phyloP scores from a whole-genome alignment of 35 echinoderm and acorn worm species.

The Eucidaris tribuloides region DNA sequence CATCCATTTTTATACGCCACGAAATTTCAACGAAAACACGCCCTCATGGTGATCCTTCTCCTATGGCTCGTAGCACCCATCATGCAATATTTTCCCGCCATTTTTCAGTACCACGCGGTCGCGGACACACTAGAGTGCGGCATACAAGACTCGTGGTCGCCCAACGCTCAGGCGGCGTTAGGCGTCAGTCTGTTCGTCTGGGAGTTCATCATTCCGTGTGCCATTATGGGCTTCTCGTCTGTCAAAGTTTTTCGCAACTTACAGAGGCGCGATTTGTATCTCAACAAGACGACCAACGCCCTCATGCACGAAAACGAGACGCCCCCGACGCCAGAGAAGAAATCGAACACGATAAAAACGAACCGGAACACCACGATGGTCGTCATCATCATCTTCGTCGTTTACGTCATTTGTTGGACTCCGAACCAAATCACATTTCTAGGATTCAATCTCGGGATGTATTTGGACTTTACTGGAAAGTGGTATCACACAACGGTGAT shows the following conservation, averaged over 20 bases:
- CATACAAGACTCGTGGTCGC: background rate
- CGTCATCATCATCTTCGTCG: conserved; percentile 41
- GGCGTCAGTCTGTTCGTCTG: conserved; percentile 36
- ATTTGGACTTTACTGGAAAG: conserved; percentile 36
- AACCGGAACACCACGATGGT: conserved; percentile 41
- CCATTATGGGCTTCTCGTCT: conserved; percentile 55
- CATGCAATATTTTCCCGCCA: conserved; percentile 50
- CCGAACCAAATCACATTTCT: conserved; percentile 72
- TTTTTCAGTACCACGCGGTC: conserved; percentile 36
- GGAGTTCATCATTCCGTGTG: conserved; percentile 47
- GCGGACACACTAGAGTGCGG: background rate
- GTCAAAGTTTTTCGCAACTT: conserved; percentile 35
- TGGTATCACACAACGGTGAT: conserved; percentile 69
- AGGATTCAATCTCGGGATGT: conserved; percentile 29
- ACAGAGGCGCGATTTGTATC: conserved; percentile 15
- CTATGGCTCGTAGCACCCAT: conserved; percentile 52
- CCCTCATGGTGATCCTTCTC: conserved; percentile 4
- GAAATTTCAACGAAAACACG: conserved; percentile 23
- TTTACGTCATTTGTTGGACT: conserved; percentile 65
- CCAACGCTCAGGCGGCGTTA: background rate
- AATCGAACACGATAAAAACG: conserved; percentile 9
- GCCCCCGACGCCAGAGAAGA: background rate
- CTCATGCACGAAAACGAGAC: background rate
- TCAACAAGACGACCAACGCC: background rate
- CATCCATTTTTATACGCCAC: conserved; percentile 50